These are phyloP conservation scores for Tachuris rubrigastra DNA, from an alignment of 2,113 vertebrate species.

Conservation along the genomic window DNA sequence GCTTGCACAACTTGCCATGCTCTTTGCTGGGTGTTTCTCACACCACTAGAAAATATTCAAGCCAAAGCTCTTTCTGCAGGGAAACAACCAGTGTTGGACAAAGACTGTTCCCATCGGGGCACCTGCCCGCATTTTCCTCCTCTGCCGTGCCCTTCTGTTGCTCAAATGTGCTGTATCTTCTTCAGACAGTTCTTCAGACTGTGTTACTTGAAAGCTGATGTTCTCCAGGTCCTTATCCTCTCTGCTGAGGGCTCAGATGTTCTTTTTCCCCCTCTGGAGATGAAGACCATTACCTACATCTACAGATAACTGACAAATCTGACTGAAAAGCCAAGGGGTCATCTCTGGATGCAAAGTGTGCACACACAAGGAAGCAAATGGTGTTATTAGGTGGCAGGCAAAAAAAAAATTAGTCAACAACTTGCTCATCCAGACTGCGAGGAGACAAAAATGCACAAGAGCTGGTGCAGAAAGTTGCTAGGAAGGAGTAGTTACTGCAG, in stretches of 20 bases:
- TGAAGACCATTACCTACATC: neutral
- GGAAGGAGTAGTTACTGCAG: neutral
- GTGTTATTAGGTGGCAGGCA: neutral
- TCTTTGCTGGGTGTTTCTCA: neutral
- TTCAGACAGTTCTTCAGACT: neutral
- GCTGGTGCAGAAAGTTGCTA: conserved; percentile 28
- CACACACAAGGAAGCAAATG: neutral
- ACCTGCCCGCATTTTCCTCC: neutral
- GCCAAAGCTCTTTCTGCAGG: neutral
- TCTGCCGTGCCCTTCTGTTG: neutral
- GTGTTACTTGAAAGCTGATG: neutral
- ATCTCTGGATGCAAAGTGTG: neutral
- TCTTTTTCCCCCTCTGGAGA: neutral
- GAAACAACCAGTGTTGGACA: neutral
- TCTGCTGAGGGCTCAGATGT: neutral
- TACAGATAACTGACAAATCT: neutral
- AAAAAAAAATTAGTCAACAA: neutral
- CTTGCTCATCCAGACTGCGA: neutral
- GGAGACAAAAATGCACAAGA: conserved; percentile 15
- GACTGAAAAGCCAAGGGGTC: neutral
- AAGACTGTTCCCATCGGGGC: neutral
- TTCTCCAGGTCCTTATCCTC: neutral
- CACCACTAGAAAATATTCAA: neutral
- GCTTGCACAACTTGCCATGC: neutral
- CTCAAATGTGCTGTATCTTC: neutral